Evolutionary conservation across 92 coral and sea anemone genomes (phyloP).

Genomic region (Diadumene lineata): DNA sequence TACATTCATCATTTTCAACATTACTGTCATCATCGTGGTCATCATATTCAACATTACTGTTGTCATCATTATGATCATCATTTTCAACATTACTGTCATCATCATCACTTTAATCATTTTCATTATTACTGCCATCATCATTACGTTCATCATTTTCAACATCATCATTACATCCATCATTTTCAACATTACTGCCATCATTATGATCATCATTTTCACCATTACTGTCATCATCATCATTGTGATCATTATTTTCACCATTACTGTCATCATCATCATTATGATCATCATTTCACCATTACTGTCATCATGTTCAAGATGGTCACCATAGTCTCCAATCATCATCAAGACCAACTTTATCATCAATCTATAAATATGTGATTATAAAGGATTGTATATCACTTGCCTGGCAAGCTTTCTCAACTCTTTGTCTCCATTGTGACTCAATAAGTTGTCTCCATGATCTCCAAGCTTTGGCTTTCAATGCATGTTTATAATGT

Average conservation of each 20-base stretch:
- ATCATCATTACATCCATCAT: neutral
- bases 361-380: neutral
- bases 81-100: neutral
- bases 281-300: neutral
- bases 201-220: neutral
- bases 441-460: conserved; percentile 93
- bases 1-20: neutral
- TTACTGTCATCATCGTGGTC: neutral
- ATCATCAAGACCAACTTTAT: neutral
- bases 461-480: conserved; percentile 77
- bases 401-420: conserved; percentile 94
- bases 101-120: neutral
- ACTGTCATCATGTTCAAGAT: neutral
- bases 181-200: neutral
- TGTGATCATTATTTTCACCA: neutral
- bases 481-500: conserved; percentile 76
- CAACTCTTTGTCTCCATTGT: conserved; percentile 94
- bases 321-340: neutral
- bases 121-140: neutral
- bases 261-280: neutral
- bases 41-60: neutral
- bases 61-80: neutral
- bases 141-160: neutral
- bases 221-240: neutral
- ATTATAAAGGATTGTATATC: no score